Evolutionary conservation across 37 sponge, comb jelly and placozoan species (phyloP), one percentile per base, ranked within the genome.

Genomic region (Geodia barretti): DNA sequence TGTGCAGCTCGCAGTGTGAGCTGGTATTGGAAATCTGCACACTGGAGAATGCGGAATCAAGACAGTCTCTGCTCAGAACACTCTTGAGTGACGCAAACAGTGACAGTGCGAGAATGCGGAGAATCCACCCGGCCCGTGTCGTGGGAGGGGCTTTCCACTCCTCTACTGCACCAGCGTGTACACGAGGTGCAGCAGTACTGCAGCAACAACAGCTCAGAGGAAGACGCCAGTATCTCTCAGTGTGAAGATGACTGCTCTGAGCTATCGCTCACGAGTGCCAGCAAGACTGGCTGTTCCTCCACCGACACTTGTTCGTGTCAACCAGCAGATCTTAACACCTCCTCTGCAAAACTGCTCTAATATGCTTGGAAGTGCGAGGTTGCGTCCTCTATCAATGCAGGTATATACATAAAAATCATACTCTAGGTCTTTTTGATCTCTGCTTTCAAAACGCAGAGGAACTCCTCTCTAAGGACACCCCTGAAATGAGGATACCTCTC

Each of bases 101-200:
- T 30, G 64, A 28, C 33, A 32, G 61, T 80, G 8, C 26, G 26
- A 2, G 11, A 40, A 69, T 60, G 39, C 1, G 72, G 64, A 1
- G 20, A 21, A 0, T 2, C 73, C 0, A 24, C 60, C 1, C 72
- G 47, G 24, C 3, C 2, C 2, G 7, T 82, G 82, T 25, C 26
- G 26, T 5, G 24, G 26, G 39, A 34, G 62, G 19, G 43, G 73
- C 14, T 82, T 82, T 38, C 34, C 59, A 14, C 23, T 38, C 37
- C 41, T 82, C 42, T 82, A 82, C 62, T 82, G 82, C 43, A 41
- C 72, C 62, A 61, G 73, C 39, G 74, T 82, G 3, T 41, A 8
- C 77, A 20, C 39, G 8, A 8, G 35, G 41, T 77, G 64, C 8
- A 11, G 26, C 34, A 37, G 40, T 4, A 3, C 3, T 9, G 8